A percentile compares a stretch with the other conserved stretches of the same genome.
phyloP scores from a whole-genome alignment of 2,888 invertebrate genomes.

The Carabus problematicus region DNA sequence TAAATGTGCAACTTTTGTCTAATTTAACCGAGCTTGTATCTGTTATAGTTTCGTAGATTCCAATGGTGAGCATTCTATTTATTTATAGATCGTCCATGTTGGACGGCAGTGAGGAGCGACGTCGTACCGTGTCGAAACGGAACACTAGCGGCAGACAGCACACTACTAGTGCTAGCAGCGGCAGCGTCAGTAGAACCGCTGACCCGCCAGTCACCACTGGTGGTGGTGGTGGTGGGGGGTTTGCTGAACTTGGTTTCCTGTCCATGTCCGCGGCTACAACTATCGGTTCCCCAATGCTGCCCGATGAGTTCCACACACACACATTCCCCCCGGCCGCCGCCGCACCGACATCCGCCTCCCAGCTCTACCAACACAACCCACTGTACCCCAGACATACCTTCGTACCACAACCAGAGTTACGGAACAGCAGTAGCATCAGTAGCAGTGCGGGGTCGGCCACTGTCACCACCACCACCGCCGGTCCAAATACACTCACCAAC shows the following conservation, averaged over 20 bases:
- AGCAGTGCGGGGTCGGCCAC: slow-evolving; percentile 35
- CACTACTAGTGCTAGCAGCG: not conserved
- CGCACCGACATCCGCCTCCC: slow-evolving; percentile 53
- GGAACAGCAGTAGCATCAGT: slow-evolving; percentile 51
- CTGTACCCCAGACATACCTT: slow-evolving; percentile 53
- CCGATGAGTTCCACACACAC: slow-evolving; percentile 58
- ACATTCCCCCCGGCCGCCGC: slow-evolving; percentile 53
- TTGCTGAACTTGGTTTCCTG: slow-evolving; percentile 56
- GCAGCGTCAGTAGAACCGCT: not conserved
- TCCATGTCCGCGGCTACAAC: slow-evolving; percentile 53
- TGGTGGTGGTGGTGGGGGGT: slow-evolving; percentile 27
- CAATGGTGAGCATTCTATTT: no score
- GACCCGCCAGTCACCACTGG: not conserved
- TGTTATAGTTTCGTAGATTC: no score
- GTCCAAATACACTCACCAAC: slow-evolving; percentile 65
- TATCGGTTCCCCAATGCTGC: slow-evolving; percentile 57
- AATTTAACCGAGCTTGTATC: no score
- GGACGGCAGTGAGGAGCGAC: not conserved
- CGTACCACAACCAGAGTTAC: slow-evolving; percentile 48
- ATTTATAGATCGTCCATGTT: no score
- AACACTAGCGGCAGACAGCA: not conserved
- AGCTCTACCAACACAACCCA: slow-evolving; percentile 52
- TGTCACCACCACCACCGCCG: not conserved
- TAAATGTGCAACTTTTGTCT: no score
- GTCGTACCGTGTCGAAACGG: not conserved